A percentile compares a stretch with the other conserved stretches of the same genome.
Conservation (phyloP, 23 tunicate species). For the Halocynthia aurantium region DNA sequence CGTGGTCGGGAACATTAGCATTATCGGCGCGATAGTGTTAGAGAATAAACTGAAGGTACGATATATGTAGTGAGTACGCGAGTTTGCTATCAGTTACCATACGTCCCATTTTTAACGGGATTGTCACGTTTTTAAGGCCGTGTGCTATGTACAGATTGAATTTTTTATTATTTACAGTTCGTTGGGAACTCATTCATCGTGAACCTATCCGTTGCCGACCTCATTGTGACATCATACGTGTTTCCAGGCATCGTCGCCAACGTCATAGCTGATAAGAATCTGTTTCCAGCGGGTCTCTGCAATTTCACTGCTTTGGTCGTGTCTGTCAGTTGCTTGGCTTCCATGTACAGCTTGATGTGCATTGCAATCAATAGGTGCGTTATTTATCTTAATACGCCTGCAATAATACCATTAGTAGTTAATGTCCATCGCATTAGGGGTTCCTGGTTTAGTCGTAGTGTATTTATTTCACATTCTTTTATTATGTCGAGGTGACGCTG, state of each 20-base stretch:
- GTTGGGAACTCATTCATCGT: conserved; percentile 32
- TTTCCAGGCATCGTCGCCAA: conserved; percentile 23
- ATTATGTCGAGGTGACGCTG: no score
- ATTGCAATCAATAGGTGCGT: conserved; percentile 20
- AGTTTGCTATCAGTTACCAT: no score
- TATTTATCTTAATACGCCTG: no score
- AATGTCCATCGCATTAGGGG: no score
- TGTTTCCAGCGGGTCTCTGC: conserved; percentile 7
- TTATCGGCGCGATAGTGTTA: conserved; percentile 22
- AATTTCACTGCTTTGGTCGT: conserved; percentile 18
- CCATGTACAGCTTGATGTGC: conserved; percentile 32
- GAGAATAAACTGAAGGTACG: conserved; percentile 21
- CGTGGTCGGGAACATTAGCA: conserved; percentile 16
- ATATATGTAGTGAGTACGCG: no score
- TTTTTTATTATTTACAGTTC: background rate
- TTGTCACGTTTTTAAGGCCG: no score
- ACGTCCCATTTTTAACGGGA: no score
- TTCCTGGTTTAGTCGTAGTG: no score
- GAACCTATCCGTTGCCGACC: conserved; percentile 25
- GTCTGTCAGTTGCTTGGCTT: conserved; percentile 23
- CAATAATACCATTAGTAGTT: no score
- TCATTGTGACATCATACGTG: conserved; percentile 22
- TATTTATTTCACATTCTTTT: no score
- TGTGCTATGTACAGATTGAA: no score
- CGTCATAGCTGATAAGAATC: conserved; percentile 21